phyloP scores from a whole-genome alignment of 2,797 vertebrate species.

The Dallia pectoralis region DNA sequence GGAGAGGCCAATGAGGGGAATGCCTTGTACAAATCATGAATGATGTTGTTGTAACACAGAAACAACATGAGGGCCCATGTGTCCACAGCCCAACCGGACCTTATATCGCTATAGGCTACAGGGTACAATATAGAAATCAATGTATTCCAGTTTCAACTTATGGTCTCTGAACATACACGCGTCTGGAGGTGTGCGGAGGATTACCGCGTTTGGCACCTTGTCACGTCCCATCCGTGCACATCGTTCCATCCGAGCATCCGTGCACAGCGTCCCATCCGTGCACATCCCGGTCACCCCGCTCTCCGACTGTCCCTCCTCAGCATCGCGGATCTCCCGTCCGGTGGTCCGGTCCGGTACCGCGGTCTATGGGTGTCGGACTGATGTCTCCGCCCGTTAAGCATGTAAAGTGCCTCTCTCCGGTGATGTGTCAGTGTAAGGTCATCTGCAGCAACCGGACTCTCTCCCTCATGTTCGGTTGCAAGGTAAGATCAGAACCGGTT shows the following conservation, averaged over 20 bases:
- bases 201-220: background rate
- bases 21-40: slow-evolving; percentile 24
- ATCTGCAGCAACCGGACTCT: slow-evolving; percentile 84
- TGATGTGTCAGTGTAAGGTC: slow-evolving; percentile 86
- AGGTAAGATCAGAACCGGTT: slow-evolving; percentile 54
- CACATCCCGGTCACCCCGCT: background rate
- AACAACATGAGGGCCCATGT: background rate
- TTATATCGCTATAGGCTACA: no score
- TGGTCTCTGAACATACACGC: background rate
- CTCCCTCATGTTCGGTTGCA: slow-evolving; percentile 82
- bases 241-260: no score
- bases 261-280: slow-evolving; percentile 4
- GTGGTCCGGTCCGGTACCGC: slow-evolving; percentile 54
- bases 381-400: slow-evolving; percentile 77
- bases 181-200: slow-evolving; percentile 6
- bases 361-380: slow-evolving; percentile 63
- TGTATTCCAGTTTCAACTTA: background rate
- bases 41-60: slow-evolving; percentile 27
- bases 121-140: background rate
- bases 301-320: background rate
- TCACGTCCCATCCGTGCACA: background rate
- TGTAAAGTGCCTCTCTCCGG: slow-evolving; percentile 80
- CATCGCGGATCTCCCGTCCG: slow-evolving; percentile 37
- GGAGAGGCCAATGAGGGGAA: slow-evolving; percentile 1
- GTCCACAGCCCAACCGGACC: background rate